Evolutionary conservation across 2,113 vertebrate genomes (phyloP).

Genomic region (Siniperca chuatsi): DNA sequence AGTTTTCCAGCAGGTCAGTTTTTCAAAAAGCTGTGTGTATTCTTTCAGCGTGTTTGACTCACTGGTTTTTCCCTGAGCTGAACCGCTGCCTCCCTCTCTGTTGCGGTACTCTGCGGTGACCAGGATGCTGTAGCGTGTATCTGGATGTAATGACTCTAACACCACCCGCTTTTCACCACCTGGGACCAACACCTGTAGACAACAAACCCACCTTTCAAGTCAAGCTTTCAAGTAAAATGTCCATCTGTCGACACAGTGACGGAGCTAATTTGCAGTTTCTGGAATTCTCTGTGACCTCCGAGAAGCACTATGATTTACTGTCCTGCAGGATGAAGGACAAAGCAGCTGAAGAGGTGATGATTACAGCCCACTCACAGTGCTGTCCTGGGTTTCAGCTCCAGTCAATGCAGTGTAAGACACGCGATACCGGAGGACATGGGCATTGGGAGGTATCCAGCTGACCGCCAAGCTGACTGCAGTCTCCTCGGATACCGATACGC

Average conservation of each 20-base stretch:
- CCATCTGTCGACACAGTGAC: not conserved
- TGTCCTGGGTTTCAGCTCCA: constrained; percentile 72
- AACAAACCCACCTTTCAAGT: not conserved
- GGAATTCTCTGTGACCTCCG: not conserved
- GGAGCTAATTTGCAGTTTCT: not conserved
- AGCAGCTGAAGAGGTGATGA: not conserved
- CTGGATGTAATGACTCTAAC: constrained; percentile 87
- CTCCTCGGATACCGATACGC: constrained; percentile 86
- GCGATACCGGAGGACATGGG: constrained; percentile 88
- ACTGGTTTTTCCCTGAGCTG: constrained; percentile 88
- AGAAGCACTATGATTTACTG: not conserved
- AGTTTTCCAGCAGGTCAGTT: not conserved
- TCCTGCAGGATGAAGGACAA: not conserved
- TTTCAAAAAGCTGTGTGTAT: not conserved
- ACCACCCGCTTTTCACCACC: constrained; percentile 81
- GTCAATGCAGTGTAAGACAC: constrained; percentile 85
- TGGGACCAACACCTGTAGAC: constrained; percentile 85
- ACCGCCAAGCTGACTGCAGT: constrained; percentile 87
- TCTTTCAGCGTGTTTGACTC: constrained; percentile 37
- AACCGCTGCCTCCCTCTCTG: constrained; percentile 85
- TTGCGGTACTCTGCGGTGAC: constrained; percentile 88
- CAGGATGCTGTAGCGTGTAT: constrained; percentile 88
- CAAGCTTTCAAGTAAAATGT: not conserved
- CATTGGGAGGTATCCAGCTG: constrained; percentile 88
- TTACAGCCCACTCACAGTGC: constrained; percentile 68